A percentile compares a stretch with the other conserved stretches of the same genome.
phyloP scores from a whole-genome alignment of 2,797 vertebrate genomes.

The Gouania willdenowi region DNA sequence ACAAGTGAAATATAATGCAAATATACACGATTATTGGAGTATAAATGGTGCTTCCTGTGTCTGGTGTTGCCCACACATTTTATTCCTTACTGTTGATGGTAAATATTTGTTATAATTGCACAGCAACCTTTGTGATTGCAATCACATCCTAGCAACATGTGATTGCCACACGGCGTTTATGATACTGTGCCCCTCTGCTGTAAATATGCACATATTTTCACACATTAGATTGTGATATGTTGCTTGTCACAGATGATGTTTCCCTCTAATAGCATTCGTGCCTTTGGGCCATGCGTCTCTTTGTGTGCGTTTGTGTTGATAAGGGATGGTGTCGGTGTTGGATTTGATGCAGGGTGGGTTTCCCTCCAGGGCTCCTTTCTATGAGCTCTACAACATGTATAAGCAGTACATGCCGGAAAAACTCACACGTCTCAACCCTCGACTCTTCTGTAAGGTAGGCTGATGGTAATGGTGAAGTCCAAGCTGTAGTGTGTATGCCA shows the following conservation, averaged over 20 bases:
- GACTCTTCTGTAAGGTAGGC: slow-evolving; percentile 95
- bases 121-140: neutral
- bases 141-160: neutral
- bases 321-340: slow-evolving; percentile 98
- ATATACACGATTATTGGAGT: too few species aligned
- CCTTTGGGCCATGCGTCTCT: neutral
- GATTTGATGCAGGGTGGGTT: slow-evolving; percentile 99
- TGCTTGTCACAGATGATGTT: neutral
- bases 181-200: neutral
- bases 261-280: neutral
- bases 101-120: neutral
- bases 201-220: neutral
- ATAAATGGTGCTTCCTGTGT: too few species aligned
- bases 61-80: too few species aligned
- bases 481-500: neutral
- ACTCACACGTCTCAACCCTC: slow-evolving; percentile 89
- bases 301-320: neutral
- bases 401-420: slow-evolving; percentile 94
- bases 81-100: too few species aligned
- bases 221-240: neutral
- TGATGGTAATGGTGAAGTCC: neutral
- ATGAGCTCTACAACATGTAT: slow-evolving; percentile 98
- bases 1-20: too few species aligned
- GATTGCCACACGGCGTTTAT: too few species aligned
- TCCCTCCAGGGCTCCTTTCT: slow-evolving; percentile 94